Conservation (phyloP, 2,797 vertebrate genomes). For the Bradypus variegatus region DNA sequence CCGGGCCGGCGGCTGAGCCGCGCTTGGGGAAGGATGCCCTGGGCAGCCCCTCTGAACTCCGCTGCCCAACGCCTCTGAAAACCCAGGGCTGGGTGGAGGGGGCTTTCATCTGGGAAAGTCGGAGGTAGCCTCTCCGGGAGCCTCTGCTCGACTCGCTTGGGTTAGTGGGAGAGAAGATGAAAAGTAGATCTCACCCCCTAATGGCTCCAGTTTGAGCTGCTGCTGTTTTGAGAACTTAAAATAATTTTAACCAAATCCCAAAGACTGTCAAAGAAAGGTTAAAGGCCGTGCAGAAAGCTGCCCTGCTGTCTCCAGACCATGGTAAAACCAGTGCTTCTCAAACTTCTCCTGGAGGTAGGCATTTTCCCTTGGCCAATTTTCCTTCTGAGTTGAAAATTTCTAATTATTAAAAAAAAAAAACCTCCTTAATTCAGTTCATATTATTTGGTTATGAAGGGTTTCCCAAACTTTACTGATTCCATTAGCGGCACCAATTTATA, state of each 20-base stretch:
- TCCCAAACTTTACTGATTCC: constrained; percentile 69
- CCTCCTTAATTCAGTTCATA: constrained; percentile 17
- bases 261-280: constrained; percentile 5
- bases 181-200: constrained; percentile 17
- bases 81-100: constrained; percentile 2
- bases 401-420: constrained; percentile 25
- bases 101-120: not conserved
- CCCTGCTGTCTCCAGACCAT: not conserved
- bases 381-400: constrained; percentile 11
- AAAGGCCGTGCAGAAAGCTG: not conserved
- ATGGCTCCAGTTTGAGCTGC: not conserved
- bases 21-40: not conserved
- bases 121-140: not conserved
- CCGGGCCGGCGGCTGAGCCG: not conserved
- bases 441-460: constrained; percentile 57
- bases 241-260: constrained; percentile 34
- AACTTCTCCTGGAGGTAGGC: not conserved
- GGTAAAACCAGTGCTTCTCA: not conserved
- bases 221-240: constrained; percentile 41
- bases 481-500: constrained; percentile 66
- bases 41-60: not conserved
- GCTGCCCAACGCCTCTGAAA: not conserved
- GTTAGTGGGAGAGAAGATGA: constrained; percentile 13
- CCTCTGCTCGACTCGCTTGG: not conserved
- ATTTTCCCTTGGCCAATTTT: constrained; percentile 12